Conservation (phyloP, 2,888 invertebrate species). For the Andrena dorsata region DNA sequence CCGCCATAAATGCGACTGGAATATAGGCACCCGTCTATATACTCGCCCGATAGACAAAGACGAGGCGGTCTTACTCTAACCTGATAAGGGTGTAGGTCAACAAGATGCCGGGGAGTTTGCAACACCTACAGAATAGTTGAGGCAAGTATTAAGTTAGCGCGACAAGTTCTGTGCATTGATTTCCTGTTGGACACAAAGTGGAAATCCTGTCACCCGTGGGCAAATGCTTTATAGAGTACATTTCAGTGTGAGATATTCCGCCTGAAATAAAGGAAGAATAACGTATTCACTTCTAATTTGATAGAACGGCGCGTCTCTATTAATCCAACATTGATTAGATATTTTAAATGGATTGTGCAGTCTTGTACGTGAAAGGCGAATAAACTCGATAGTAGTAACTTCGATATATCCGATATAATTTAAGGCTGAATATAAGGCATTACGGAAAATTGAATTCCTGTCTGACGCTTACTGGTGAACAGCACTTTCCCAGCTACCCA, state of each 20-base stretch:
- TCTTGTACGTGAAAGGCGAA: background rate
- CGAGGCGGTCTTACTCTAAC: slow-evolving; percentile 38
- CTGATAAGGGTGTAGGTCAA: slow-evolving; percentile 41
- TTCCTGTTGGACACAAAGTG: slow-evolving; percentile 3
- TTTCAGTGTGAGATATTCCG: background rate
- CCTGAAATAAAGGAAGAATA: background rate
- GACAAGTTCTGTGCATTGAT: slow-evolving; percentile 2
- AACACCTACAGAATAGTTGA: background rate
- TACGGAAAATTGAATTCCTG: slow-evolving; percentile 7
- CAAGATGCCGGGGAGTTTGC: slow-evolving; percentile 11
- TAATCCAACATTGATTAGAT: background rate
- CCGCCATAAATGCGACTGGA: slow-evolving; percentile 58
- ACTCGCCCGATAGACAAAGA: slow-evolving; percentile 57
- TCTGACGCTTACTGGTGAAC: slow-evolving; percentile 4
- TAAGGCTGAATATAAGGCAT: background rate
- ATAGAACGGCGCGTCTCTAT: background rate
- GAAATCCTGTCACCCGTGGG: slow-evolving; percentile 13
- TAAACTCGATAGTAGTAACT: background rate
- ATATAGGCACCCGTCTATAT: slow-evolving; percentile 54
- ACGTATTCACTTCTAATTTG: background rate
- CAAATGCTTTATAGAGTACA: background rate
- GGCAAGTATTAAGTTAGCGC: slow-evolving; percentile 1
- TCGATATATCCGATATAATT: slow-evolving; percentile 8
- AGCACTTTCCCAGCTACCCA: background rate
- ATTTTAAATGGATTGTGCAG: background rate